Conservation (phyloP, 2,888 invertebrate species). For the Phalera bucephala region DNA sequence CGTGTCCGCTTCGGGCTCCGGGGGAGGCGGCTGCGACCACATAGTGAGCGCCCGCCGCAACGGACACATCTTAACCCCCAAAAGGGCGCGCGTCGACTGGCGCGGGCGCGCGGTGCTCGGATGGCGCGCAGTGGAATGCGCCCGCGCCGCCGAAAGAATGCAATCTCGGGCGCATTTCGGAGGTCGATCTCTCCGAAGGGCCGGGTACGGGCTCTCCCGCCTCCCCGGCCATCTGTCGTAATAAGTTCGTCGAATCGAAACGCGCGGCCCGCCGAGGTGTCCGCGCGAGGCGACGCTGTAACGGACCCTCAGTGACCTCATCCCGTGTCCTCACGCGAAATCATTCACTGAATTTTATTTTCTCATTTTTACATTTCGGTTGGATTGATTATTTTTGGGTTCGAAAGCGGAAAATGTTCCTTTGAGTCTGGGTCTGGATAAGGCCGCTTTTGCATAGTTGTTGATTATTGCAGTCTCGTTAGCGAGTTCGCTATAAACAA, state of each 20-base stretch:
- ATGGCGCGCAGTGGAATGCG: conserved; percentile 81
- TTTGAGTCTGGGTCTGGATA: background rate
- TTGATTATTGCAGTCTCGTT: conserved; percentile 36
- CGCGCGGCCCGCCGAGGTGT: conserved; percentile 69
- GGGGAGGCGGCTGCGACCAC: conserved; percentile 80
- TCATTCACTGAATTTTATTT: conserved; percentile 47
- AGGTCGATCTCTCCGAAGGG: conserved; percentile 81
- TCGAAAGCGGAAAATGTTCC: conserved; percentile 3
- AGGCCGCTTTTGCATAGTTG: conserved; percentile 5
- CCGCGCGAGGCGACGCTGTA: conserved; percentile 56
- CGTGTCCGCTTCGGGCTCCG: conserved; percentile 56
- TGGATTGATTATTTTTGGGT: conserved; percentile 7
- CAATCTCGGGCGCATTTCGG: conserved; percentile 84
- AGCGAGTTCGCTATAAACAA: conserved; percentile 51
- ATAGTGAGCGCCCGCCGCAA: conserved; percentile 78
- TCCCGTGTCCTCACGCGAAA: conserved; percentile 64
- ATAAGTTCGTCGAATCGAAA: conserved; percentile 82
- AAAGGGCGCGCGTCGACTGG: conserved; percentile 82
- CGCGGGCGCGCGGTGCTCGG: conserved; percentile 71
- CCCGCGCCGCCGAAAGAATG: conserved; percentile 83
- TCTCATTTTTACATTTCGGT: conserved; percentile 20
- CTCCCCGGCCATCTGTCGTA: conserved; percentile 80
- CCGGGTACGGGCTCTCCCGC: conserved; percentile 73
- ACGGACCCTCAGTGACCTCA: conserved; percentile 66
- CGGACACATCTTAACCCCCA: conserved; percentile 83